Conservation (phyloP, 2,888 invertebrate genomes). For the Acleris cristana region DNA sequence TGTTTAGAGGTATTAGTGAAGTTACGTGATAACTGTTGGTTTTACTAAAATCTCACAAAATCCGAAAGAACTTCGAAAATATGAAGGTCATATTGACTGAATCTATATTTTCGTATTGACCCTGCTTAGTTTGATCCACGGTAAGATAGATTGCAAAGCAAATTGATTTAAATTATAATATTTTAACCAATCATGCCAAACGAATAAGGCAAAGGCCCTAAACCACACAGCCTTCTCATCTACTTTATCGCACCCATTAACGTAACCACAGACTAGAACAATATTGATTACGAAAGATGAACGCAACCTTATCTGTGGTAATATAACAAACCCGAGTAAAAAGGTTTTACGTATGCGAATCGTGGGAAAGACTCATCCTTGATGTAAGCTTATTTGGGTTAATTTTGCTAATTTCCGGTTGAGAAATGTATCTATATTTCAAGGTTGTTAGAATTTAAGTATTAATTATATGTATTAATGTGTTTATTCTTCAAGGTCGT, state of each 20-base stretch:
- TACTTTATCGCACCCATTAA: conserved; percentile 15
- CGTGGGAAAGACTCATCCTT: conserved; percentile 32
- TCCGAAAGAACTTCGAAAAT: too few relatives aligned
- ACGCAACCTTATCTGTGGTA: conserved; percentile 29
- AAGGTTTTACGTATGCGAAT: conserved; percentile 14
- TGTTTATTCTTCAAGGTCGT: too few relatives aligned
- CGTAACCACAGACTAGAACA: conserved; percentile 22
- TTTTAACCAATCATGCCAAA: neutral
- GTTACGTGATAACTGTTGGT: too few relatives aligned
- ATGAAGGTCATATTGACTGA: too few relatives aligned
- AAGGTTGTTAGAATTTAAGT: conserved; percentile 3
- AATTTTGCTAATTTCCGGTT: conserved; percentile 33
- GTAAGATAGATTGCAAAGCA: too few relatives aligned
- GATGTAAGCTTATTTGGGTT: conserved; percentile 30
- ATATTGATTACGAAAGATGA: conserved; percentile 26
- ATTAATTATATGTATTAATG: too few relatives aligned
- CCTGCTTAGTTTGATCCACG: too few relatives aligned
- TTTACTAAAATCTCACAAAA: too few relatives aligned
- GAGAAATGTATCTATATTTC: conserved; percentile 13
- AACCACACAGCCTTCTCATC: conserved; percentile 5
- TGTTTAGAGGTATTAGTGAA: too few relatives aligned
- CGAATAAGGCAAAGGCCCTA: conserved; percentile 6
- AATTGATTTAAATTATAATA: too few relatives aligned
- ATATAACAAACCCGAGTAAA: conserved; percentile 21
- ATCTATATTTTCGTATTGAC: too few relatives aligned